Evolutionary conservation across 2,797 vertebrate species (phyloP).

Genomic region (Hydrophis major): DNA sequence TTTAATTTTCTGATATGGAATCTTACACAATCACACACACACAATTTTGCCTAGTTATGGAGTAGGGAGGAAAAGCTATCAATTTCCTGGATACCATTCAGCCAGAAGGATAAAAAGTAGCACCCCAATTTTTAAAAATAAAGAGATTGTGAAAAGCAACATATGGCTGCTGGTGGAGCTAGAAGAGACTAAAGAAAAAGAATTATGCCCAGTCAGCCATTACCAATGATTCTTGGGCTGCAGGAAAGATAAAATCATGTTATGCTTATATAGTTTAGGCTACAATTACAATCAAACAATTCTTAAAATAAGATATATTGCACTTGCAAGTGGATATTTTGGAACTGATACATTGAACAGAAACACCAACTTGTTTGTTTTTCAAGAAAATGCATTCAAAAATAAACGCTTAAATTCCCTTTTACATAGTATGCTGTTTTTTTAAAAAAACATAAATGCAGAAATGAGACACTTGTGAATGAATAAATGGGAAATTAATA

Average conservation of each 20-base stretch:
- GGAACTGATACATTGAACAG: not conserved
- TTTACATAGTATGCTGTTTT: not conserved
- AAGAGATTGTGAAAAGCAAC: not conserved
- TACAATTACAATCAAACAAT: not conserved
- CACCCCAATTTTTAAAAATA: not conserved
- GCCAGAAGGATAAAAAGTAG: not conserved
- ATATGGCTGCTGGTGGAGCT: not conserved
- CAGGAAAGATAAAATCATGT: not conserved
- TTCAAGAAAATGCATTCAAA: not conserved
- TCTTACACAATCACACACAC: not conserved
- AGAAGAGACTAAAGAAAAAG: not conserved
- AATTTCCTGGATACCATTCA: not conserved
- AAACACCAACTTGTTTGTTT: not conserved
- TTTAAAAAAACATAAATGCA: not conserved
- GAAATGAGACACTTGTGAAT: not conserved
- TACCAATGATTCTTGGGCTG: not conserved
- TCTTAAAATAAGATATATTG: not conserved
- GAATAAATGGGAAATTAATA: not conserved
- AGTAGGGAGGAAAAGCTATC: not conserved
- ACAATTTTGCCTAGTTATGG: not conserved
- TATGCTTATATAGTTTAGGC: not conserved
- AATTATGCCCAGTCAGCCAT: not conserved
- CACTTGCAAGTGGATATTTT: not conserved
- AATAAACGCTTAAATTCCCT: not conserved
- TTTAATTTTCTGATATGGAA: not conserved